Percentiles rank a stretch among this genome's conserved stretches.
Conservation (phyloP, 2,888 invertebrate genomes). For the Ormia ochracea region DNA sequence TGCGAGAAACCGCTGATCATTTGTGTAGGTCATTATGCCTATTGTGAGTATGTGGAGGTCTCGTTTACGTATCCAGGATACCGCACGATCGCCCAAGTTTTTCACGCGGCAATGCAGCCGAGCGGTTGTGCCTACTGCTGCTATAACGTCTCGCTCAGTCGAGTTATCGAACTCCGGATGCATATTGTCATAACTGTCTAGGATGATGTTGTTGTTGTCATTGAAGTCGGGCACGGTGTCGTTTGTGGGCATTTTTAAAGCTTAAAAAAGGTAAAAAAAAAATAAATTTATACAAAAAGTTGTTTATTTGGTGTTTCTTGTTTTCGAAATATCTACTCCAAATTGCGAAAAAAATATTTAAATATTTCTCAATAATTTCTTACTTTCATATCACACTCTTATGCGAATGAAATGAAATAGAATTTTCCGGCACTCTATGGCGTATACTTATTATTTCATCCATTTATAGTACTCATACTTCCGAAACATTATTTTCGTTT, state of each 20-base stretch:
- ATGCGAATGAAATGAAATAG: too few species aligned
- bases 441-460: too few species aligned
- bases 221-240: constrained; percentile 48
- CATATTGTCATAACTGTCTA: constrained; percentile 69
- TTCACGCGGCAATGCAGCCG: constrained; percentile 89
- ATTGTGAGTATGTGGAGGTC: constrained; percentile 83
- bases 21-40: constrained; percentile 84
- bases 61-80: constrained; percentile 91
- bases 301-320: too few species aligned
- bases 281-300: too few species aligned
- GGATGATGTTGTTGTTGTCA: constrained; percentile 68
- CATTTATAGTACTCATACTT: too few species aligned
- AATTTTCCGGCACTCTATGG: too few species aligned
- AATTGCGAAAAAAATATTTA: too few species aligned
- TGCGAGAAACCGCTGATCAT: constrained; percentile 85
- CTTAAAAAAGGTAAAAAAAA: constrained; percentile 6
- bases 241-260: constrained; percentile 56
- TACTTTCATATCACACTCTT: too few species aligned
- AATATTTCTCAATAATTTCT: too few species aligned
- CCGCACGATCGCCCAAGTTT: constrained; percentile 87
- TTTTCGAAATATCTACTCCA: too few species aligned
- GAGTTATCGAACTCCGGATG: constrained; percentile 91
- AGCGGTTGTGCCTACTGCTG: constrained; percentile 90
- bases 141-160: constrained; percentile 87
- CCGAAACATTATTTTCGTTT: too few species aligned